Percentiles rank a stretch among this genome's conserved stretches.
These are phyloP conservation scores for Notamacropus eugenii DNA, from an alignment of 2,797 vertebrate species.

Conservation along the genomic window DNA sequence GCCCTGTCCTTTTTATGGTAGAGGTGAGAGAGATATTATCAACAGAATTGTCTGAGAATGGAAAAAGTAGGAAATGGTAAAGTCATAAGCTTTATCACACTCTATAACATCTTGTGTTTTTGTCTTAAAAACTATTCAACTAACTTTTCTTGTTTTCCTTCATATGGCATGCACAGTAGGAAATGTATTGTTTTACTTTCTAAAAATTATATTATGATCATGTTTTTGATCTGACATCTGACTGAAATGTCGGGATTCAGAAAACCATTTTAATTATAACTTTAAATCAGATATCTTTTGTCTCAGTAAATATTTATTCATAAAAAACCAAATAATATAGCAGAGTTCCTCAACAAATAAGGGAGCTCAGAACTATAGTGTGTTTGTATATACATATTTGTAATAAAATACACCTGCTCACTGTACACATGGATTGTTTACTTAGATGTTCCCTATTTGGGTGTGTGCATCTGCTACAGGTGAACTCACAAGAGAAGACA, in stretches of 20 bases:
- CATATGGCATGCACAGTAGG: not conserved
- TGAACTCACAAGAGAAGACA: conserved; percentile 24
- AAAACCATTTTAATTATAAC: conserved; percentile 8
- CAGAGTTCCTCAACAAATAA: conserved; percentile 21
- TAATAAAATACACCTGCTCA: not conserved
- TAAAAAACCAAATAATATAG: conserved; percentile 21
- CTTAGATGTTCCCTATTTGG: not conserved
- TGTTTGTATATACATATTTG: not conserved
- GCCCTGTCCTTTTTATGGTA: conserved; percentile 4
- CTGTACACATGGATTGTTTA: conserved; percentile 3
- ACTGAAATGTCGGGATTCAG: conserved; percentile 10
- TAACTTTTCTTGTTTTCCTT: conserved; percentile 25
- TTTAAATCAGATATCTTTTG: conserved; percentile 40
- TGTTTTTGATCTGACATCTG: conserved; percentile 38
- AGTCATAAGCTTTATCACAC: not conserved
- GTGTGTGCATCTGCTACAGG: conserved; percentile 28
- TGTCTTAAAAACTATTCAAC: not conserved
- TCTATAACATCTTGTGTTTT: conserved; percentile 5
- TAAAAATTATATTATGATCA: conserved; percentile 38
- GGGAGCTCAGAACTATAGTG: not conserved
- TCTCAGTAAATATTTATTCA: conserved; percentile 53
- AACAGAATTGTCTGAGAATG: not conserved
- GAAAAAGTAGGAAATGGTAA: not conserved
- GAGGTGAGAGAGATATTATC: not conserved
- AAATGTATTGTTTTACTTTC: conserved; percentile 34